Percentiles rank a stretch among this genome's conserved stretches.
Evolutionary conservation across 2,797 vertebrate genomes (phyloP).

Genomic region (Sebastolobus altivelis): DNA sequence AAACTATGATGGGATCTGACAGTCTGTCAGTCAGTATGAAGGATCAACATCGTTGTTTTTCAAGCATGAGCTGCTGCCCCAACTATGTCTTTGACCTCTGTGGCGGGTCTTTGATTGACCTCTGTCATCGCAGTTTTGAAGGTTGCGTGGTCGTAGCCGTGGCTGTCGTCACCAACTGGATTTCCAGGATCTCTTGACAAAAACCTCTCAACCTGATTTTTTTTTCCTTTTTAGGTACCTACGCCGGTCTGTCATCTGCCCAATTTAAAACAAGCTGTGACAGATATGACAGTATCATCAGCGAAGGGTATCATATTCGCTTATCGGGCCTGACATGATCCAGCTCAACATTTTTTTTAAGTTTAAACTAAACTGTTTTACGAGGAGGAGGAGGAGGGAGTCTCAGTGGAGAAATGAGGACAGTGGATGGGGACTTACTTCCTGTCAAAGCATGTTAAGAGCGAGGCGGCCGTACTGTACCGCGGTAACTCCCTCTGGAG

Average conservation of each 20-base stretch:
- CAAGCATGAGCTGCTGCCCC: constrained; percentile 46
- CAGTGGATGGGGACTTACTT: constrained; percentile 41
- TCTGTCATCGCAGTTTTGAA: constrained; percentile 28
- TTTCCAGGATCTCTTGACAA: constrained; percentile 32
- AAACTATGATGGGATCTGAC: constrained; percentile 49
- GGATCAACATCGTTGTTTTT: constrained; percentile 15
- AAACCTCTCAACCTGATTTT: constrained; percentile 29
- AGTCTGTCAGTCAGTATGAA: constrained; percentile 34
- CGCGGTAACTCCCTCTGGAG: constrained; percentile 24
- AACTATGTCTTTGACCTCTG: background rate
- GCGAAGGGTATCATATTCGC: constrained; percentile 21
- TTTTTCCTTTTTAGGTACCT: constrained; percentile 29
- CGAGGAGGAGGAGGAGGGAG: constrained; percentile 17
- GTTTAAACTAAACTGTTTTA: constrained; percentile 23
- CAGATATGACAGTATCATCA: constrained; percentile 60
- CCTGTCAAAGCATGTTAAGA: constrained; percentile 67
- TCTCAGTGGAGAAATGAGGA: constrained; percentile 35
- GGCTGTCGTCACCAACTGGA: background rate
- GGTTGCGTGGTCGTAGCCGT: background rate
- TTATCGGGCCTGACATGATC: constrained; percentile 37
- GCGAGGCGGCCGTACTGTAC: constrained; percentile 22
- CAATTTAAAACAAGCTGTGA: constrained; percentile 37
- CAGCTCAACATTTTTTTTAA: constrained; percentile 18
- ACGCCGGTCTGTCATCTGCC: constrained; percentile 18
- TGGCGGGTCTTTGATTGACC: constrained; percentile 41